Percentiles rank a stretch among this genome's conserved stretches.
phyloP scores from a whole-genome alignment of 2,113 vertebrate species.

The Athene noctua region DNA sequence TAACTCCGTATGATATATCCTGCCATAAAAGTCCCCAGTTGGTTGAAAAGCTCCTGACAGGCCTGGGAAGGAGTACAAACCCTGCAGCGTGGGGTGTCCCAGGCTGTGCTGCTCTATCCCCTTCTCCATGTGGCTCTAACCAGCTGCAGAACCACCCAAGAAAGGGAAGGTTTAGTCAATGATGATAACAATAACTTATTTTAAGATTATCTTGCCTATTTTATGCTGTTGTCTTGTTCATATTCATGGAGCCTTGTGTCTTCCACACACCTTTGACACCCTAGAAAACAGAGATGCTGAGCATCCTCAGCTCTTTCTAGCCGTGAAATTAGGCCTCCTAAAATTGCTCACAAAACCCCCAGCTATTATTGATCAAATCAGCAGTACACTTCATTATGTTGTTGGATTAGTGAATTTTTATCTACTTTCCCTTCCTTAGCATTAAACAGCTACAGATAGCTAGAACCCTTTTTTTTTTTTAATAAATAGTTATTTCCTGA shows the following conservation, averaged over 20 bases:
- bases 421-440: not conserved
- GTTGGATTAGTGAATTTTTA: not conserved
- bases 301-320: not conserved
- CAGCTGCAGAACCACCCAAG: not conserved
- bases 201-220: not conserved
- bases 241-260: not conserved
- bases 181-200: not conserved
- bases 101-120: not conserved
- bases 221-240: not conserved
- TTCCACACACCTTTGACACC: not conserved
- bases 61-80: rapidly evolving
- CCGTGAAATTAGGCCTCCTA: not conserved
- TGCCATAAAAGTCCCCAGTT: not conserved
- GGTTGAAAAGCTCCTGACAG: not conserved
- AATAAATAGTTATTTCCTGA: not conserved
- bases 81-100: rapidly evolving
- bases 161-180: not conserved
- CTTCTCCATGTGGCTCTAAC: not conserved
- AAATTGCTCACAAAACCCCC: not conserved
- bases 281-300: not conserved
- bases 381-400: not conserved
- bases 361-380: not conserved
- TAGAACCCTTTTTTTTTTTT: not conserved
- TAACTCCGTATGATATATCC: not conserved
- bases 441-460: not conserved